Evolutionary conservation across 2,113 vertebrate genomes (phyloP), one percentile per base, ranked within the genome.

Genomic region (Myocastor coypus): DNA sequence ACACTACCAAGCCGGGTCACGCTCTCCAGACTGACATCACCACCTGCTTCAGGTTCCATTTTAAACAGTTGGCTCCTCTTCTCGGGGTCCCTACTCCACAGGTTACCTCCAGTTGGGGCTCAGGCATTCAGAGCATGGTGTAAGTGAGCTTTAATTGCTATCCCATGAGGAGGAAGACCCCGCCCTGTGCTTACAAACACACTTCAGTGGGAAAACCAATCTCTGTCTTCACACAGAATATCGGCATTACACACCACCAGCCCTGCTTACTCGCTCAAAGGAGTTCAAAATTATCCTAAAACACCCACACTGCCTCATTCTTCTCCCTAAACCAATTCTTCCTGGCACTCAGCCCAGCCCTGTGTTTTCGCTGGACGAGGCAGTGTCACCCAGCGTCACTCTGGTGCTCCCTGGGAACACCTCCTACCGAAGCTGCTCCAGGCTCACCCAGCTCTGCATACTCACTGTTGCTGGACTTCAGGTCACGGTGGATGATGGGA

Each of bases 391-490:
- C 50, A 68, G 37, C 4, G 55, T 17, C 4, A 4, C 55, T 57
- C 55, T 26, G 61, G 73, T 77, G 75, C 37, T 63, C 83, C 63
- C 32, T 1, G 20, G 86, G 91, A 86, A 3, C 85, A 61, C 83
- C 46, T n/a, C 57, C 52, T 46, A 1, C 73, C 12, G 0, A 78
- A 50, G 61, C 37, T 63, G 30, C 46, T 80, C 42, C 34, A 0
- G 16, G 71, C 40, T 92, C 71, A 69, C 87, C 81, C 91, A 28
- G 17, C n/a, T 69, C 90, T 9, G 13, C 85, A 91, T 97, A 98
- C 99, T 99, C 99, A 99, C 99, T 99, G 99, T 99, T 99, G 98
- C 99, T 99, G 98, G 99, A 99, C 98, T 99, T 99, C 97, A 99
- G 99, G 98, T 99, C 99, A 22, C 99, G 98, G 98, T 99, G 99